Base-by-base conservation (phyloP, 2,113 vertebrate species). In the Ammodytes marinus region DNA sequence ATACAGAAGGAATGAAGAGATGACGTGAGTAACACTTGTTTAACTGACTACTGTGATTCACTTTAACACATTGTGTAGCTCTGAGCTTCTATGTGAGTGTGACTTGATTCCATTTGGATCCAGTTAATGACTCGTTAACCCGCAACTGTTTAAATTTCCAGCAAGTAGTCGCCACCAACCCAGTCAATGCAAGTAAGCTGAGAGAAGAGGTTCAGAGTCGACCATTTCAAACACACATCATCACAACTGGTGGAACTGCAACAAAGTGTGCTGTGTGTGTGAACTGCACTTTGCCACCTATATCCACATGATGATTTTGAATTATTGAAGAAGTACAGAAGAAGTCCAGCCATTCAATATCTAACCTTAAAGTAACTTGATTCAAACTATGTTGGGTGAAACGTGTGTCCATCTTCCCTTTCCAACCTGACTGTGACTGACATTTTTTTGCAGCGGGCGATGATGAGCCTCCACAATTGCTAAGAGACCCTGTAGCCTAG, bases 61-160 rank as follows among this genome's bases (percentile, higher is more conserved):
- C 69, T 68, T 73, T 42, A 11, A 1, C 45, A 72, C 2, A 4
- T 37, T 19, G 10, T 15, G n/a, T 8, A 55, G 54, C 5, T 3
- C 65, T 15, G 49, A 45, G 46, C 19, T 50, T 54, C 10, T 35
- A 42, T 43, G 14, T n/a, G 47, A 46, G 13, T 19, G 46, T 19
- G 46, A 53, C 52, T 45, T 35, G 35, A 54, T 47, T 71, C 64
- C 13, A 59, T 66, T 66, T 71, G 11, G 17, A 67, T 66, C 57
- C 42, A 47, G 50, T 58, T 35, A 54, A 59, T 10, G n/a, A 50
- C 35, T 61, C 74, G 59, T 37, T 67, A 27, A 45, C 14, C 17
- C 47, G 12, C 12, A 19, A 50, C 45, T 49, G 7, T 37, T 66
- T 49, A 60, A 27, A 70, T 54, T 71, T 46, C 12, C 4, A 54